A percentile compares a stretch with the other conserved stretches of the same genome.
phyloP scores from a whole-genome alignment of 1,140 invertebrate species.

The Solenopsis invicta region DNA sequence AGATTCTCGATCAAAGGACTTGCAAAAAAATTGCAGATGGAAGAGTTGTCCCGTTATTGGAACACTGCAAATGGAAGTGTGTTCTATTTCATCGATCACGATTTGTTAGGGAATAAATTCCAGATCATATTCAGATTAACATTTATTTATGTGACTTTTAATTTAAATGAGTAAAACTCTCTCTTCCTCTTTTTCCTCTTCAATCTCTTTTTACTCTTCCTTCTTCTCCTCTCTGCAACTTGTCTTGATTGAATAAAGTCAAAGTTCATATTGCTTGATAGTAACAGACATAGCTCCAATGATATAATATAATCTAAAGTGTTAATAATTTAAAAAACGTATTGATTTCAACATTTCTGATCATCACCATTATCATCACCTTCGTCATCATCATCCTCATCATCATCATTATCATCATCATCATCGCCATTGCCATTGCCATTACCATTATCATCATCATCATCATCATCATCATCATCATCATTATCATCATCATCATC shows the following conservation, averaged over 20 bases:
- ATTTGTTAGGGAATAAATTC: not conserved
- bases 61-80: not conserved
- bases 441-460: too few relatives aligned
- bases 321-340: not conserved
- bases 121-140: not conserved
- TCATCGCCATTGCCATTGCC: too few relatives aligned
- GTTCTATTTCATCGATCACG: not conserved
- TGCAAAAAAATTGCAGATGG: not conserved
- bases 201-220: not conserved
- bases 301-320: not conserved
- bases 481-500: too few relatives aligned
- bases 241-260: not conserved
- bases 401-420: too few relatives aligned
- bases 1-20: slow-evolving; percentile 8
- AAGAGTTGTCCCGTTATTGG: not conserved
- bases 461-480: too few relatives aligned
- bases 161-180: not conserved
- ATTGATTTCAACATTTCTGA: not conserved
- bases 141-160: not conserved
- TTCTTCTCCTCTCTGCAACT: too few relatives aligned
- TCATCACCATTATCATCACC: too few relatives aligned
- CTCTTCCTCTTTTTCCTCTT: not conserved
- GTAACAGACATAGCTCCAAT: not conserved
- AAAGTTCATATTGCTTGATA: not conserved
- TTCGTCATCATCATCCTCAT: too few relatives aligned